Evolutionary conservation across 1,140 invertebrate genomes (phyloP), one percentile per base, ranked within the genome.

Genomic region (Pygmarrhopalites habei): DNA sequence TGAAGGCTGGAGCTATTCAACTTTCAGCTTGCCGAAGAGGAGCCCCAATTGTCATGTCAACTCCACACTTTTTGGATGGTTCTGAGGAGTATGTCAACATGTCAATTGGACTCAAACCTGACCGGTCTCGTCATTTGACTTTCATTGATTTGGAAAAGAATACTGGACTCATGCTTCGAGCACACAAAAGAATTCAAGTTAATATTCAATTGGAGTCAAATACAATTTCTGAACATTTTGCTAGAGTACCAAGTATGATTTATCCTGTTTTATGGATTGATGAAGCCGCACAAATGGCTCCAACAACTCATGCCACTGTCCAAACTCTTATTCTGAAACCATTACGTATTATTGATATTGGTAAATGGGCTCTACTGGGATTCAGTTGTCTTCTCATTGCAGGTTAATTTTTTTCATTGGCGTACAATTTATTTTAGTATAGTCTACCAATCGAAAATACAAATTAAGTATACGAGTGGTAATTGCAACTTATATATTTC

Each of bases 1-100:
- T 83, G 0, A 82, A 82, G 26, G 84, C 83, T 70, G 88, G 89
- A 1, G 75, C 86, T 1, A 82, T 87, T 73, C 86, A 89, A 73
- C 53, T 87, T 4, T 75, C 73, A 1, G 82, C 82, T 32, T 90
- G 87, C 70, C 60, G 61, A 59, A 52, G 56, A 68, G 82, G 82
- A 0, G 82, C 80, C 0, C 88, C 89, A 0, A 74, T 89, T 19
- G 79, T 85, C 17, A 81, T 81, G 0, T 87, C 89, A 1, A 75
- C 87, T 65, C 91, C 92, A 0, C 92, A 95, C 76, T 92, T 92
- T 73, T 85, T 86, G 1, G 67, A 68, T 2, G 62, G 55, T 23
- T 32, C 21, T 2, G 19, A 29, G 14, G 46, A 51, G 28, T 68
- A 64, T 44, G 17, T 84, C 0, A 72, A 82, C 1, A 76, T 77